Base-by-base conservation (phyloP, 1,140 invertebrate species). In the Drosophila dunni region DNA sequence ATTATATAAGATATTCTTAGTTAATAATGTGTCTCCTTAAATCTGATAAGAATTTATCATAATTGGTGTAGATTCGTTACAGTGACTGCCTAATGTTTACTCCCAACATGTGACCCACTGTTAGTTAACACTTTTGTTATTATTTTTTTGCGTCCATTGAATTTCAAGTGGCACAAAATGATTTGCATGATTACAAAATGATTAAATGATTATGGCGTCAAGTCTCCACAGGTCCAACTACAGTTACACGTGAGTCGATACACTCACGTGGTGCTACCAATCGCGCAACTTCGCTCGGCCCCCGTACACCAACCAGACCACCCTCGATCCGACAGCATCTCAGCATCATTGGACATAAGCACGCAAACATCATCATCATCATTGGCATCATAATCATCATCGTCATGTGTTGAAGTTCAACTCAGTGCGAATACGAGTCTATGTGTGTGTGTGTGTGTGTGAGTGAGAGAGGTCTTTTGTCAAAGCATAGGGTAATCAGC, bases 181-280 rank as follows among this genome's bases (percentile, higher is more conserved):
- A 54, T 38, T 54, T 15, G 33, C 73, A 40, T 53, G 73, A 58
- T 79, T 79, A 75, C 77, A 62, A 51, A 65, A 79, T 79, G 58
- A 45, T 40, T 54, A 17, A 65, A 79, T 79, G 58, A 45, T 40
- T 54, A 17, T 34, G 53, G 34, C 15, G 29, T 36, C 50, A 53
- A 40, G 1, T 15, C 34, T 20, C 8, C 20, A 4, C 20, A 4
- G 20, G 24, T 63, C 58, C 44, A 34, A 8, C 7, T 38, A 50
- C 48, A 64, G 75, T 63, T 73, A 78, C 73, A 83, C 81, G 81
- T 83, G 81, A 84, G 73, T 9, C 11, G 20, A 6, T 7, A 4
- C 20, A 51, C 72, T 84, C 81, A 83, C 81, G 81, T 83, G 81
- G 79, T 13, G 40, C 48, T 34, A 56, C 63, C 81, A 74, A 77